Base-by-base conservation (phyloP, 2,113 vertebrate genomes). In the Glaucomys volans region DNA sequence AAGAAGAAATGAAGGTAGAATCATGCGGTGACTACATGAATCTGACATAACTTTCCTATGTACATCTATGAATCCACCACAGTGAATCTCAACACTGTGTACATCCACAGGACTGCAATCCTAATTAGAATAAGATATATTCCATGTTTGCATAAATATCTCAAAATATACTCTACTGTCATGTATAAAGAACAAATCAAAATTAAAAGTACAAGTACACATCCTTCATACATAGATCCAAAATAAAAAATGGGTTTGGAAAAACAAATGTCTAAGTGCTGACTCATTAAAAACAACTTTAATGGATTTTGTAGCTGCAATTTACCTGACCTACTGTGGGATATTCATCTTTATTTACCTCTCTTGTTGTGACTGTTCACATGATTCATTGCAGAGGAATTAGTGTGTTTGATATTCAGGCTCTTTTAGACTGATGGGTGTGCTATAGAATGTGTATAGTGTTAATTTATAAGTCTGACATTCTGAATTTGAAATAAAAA, bases 401-500 rank as follows among this genome's bases (percentile, higher is more conserved):
- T 57, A 64, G 20, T 69, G 8, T 82, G 50, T 79, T 64, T 92
- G 32, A 30, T 74, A 20, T 67, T 35, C 71, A 35, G 10, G 11
- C 47, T 87, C 2, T 59, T 54, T 26, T 69, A 87, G 57, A 59
- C 7, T 8, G 8, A 10, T 9, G 3, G 30, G n/a, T 12, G 3
- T 40, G 10, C 62, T 74, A 12, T 16, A 54, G 8, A 77, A 67
- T 85, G 32, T 52, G 11, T 32, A 67, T 42, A n/a, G 59, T 81
- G 35, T 74, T 50, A 64, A 81, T 79, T 90, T 28, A 82, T 22
- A 81, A 77, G 64, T 83, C 32, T 40, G 16, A 77, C 42, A 16
- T 67, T 77, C 59, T 67, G 13, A 84, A 66, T 88, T 81, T 32
- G 8, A 8, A 95, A 79, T 30, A 91, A 47, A 94, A 93, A 54